phyloP scores from a whole-genome alignment of 2,113 vertebrate genomes.

The Calypte anna region DNA sequence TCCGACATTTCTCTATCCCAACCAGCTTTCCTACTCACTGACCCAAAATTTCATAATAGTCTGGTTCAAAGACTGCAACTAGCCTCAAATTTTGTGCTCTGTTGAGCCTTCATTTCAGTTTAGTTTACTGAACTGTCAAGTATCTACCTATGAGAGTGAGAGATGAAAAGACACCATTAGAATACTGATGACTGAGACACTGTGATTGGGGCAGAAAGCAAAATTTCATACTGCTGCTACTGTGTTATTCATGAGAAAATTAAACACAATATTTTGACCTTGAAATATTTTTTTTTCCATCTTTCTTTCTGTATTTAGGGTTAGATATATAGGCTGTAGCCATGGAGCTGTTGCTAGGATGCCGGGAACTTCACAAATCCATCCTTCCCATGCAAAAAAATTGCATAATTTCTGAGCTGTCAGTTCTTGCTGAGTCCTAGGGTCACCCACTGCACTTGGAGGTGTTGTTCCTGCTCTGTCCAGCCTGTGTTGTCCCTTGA shows the following conservation, averaged over 20 bases:
- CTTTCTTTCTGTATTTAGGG: neutral
- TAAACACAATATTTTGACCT: neutral
- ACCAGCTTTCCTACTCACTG: constrained; percentile 60
- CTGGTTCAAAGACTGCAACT: constrained; percentile 40
- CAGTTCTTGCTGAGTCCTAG: neutral
- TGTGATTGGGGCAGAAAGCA: neutral
- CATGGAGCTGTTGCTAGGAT: neutral
- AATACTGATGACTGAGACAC: constrained; percentile 10
- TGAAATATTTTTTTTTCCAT: neutral
- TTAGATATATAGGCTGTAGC: neutral
- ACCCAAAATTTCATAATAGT: constrained; percentile 42
- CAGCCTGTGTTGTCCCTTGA: neutral
- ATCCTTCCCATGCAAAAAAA: neutral
- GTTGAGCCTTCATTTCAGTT: constrained; percentile 53
- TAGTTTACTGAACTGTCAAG: constrained; percentile 35
- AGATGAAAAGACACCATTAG: neutral
- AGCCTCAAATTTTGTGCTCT: constrained; percentile 56
- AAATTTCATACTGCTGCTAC: neutral
- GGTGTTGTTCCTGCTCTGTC: neutral
- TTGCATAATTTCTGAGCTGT: neutral
- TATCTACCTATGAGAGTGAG: neutral
- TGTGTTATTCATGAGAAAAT: constrained; percentile 13
- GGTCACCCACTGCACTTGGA: neutral
- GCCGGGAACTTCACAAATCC: neutral
- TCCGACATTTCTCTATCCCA: constrained; percentile 36